phyloP scores from a whole-genome alignment of 64 coral and sea anemone species.

The Pachyseris speciosa region DNA sequence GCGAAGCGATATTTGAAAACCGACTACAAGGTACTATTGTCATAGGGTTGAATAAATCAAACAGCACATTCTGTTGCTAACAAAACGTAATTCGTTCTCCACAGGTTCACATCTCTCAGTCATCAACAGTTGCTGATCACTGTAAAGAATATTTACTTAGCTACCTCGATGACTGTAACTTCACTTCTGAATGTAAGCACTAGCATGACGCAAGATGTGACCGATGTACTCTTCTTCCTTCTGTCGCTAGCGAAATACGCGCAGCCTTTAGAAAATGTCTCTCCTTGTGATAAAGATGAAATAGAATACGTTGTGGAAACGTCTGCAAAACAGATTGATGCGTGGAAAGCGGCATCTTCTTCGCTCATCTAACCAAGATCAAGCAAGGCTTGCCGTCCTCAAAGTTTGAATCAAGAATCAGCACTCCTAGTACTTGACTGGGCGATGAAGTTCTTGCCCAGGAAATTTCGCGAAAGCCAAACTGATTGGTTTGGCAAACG shows the following conservation, averaged over 20 bases:
- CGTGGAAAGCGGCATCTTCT: slow-evolving; percentile 10
- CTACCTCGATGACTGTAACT: no score
- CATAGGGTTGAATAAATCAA: not conserved
- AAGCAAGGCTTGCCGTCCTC: slow-evolving; percentile 21
- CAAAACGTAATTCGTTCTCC: slow-evolving; percentile 2
- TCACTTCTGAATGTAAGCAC: no score
- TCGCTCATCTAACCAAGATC: slow-evolving; percentile 28
- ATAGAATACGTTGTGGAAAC: no score
- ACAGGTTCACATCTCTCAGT: slow-evolving; percentile 16
- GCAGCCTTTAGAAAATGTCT: no score
- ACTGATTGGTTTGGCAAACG: slow-evolving; percentile 58
- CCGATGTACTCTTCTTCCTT: no score
- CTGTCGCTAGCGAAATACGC: no score
- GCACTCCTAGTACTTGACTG: slow-evolving; percentile 28
- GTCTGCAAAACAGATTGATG: not conserved
- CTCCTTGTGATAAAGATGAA: no score
- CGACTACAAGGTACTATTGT: slow-evolving; percentile 44
- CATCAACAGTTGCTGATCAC: no score
- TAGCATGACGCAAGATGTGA: no score
- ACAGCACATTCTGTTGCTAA: not conserved
- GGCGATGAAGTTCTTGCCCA: slow-evolving; percentile 61
- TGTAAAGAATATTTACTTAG: no score
- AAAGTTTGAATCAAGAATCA: slow-evolving; percentile 16
- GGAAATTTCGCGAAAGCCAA: slow-evolving; percentile 41
- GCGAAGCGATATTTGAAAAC: slow-evolving; percentile 44